Conservation (phyloP, 1,140 invertebrate species). For the Centruroides sculpturatus region DNA sequence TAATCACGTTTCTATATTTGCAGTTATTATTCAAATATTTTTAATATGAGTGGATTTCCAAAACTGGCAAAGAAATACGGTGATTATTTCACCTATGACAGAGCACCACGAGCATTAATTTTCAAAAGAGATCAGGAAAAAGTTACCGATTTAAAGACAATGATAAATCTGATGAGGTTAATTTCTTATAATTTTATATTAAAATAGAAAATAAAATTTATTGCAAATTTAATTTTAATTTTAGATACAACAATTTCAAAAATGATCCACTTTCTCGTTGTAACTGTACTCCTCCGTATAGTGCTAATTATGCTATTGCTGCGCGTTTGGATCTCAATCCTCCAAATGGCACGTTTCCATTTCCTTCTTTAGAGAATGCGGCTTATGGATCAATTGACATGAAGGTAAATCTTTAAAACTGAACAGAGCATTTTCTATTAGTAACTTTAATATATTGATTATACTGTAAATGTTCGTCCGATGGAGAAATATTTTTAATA, state of each 20-base stretch:
- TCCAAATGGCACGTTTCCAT: constrained; percentile 46
- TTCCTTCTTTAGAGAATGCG: constrained; percentile 44
- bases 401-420: constrained; percentile 32
- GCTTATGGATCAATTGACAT: constrained; percentile 48
- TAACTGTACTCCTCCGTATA: constrained; percentile 55
- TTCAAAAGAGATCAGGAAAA: constrained; percentile 42
- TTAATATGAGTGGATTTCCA: constrained; percentile 39
- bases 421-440: no score
- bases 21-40: constrained; percentile 48
- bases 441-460: no score
- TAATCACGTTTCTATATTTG: not conserved
- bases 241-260: constrained; percentile 51
- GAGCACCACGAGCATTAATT: constrained; percentile 46
- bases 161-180: constrained; percentile 46
- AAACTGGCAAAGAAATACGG: constrained; percentile 44
- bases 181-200: no score
- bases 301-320: constrained; percentile 53
- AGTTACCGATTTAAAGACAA: constrained; percentile 37
- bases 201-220: no score
- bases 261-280: constrained; percentile 54
- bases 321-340: constrained; percentile 54
- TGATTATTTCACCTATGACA: constrained; percentile 52
- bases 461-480: no score
- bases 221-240: not conserved
- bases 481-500: no score